Evolutionary conservation across 2,113 vertebrate genomes (phyloP).

Genomic region (Gambusia holbrooki): DNA sequence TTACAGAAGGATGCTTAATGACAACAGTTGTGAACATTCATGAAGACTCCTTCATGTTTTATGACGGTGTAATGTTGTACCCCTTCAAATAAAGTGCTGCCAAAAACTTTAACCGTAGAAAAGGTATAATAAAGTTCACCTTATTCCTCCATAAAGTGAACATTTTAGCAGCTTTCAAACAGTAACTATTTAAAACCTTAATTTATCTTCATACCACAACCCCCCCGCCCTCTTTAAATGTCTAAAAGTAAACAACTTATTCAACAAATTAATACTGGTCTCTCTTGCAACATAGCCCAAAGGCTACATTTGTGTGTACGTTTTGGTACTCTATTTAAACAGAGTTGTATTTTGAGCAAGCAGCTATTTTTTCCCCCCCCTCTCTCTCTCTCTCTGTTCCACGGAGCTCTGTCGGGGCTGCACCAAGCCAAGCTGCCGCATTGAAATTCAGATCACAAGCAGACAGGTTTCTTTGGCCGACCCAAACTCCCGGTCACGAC

Average conservation of each 20-base stretch:
- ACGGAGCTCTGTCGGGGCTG: conserved; percentile 22
- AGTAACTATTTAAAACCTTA: too few species aligned
- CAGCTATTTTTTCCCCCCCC: conserved; percentile 5
- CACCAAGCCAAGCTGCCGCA: conserved; percentile 29
- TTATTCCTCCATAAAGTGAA: too few species aligned
- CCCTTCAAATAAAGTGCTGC: too few species aligned
- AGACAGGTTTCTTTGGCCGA: conserved; percentile 51
- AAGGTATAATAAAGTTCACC: too few species aligned
- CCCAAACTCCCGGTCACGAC: conserved; percentile 43
- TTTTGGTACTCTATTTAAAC: not conserved
- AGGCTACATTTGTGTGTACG: conserved; percentile 2
- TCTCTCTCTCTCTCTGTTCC: conserved; percentile 9
- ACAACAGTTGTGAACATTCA: too few species aligned
- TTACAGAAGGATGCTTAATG: too few species aligned
- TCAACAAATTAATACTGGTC: conserved; percentile 9
- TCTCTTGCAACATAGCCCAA: not conserved
- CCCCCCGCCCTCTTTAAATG: too few species aligned
- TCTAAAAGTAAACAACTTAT: conserved; percentile 1
- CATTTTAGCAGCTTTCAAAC: too few species aligned
- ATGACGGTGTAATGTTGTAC: too few species aligned
- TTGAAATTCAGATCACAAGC: conserved; percentile 67
- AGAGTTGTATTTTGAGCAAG: conserved; percentile 31
- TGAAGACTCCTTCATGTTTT: too few species aligned
- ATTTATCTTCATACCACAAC: too few species aligned
- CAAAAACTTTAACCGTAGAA: too few species aligned